These are phyloP conservation scores for Limulus polyphemus DNA, from an alignment of 2,888 invertebrate genomes.

Conservation along the genomic window DNA sequence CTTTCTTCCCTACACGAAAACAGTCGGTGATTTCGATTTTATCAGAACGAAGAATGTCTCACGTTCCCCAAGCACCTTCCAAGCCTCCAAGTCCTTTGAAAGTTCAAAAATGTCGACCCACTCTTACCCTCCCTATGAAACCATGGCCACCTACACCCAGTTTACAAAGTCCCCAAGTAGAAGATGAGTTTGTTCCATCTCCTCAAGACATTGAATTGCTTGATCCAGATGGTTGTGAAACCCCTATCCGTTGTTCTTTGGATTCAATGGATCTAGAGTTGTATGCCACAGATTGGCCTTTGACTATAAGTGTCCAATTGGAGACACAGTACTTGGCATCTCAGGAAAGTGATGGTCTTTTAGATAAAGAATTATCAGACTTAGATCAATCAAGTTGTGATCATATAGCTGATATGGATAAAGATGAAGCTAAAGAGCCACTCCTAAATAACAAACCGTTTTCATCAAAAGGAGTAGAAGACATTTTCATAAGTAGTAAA, in stretches of 20 bases:
- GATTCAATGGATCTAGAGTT: slow-evolving; percentile 24
- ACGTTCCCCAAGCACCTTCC: neutral
- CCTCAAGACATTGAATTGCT: slow-evolving; percentile 27
- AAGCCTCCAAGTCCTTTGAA: neutral
- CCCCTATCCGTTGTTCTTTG: slow-evolving; percentile 16
- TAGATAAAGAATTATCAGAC: slow-evolving; percentile 19
- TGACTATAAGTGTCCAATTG: slow-evolving; percentile 21
- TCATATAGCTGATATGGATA: no score
- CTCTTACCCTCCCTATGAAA: neutral
- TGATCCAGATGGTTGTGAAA: slow-evolving; percentile 28
- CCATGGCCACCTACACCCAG: neutral
- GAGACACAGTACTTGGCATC: slow-evolving; percentile 25
- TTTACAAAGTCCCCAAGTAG: neutral
- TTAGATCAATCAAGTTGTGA: no score
- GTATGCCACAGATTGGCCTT: slow-evolving; percentile 20
- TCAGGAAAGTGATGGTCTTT: slow-evolving; percentile 28
- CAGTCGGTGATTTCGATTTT: neutral
- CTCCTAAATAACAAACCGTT: no score
- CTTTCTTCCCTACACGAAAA: neutral
- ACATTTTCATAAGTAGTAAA: no score
- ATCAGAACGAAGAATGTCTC: neutral
- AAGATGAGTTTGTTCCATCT: slow-evolving; percentile 25
- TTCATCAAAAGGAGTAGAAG: no score
- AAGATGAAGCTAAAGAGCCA: no score
- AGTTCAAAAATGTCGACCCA: no score